These are phyloP conservation scores for Montipora sp. DNA, from an alignment of 64 coral and sea anemone genomes.

Conservation along the genomic window DNA sequence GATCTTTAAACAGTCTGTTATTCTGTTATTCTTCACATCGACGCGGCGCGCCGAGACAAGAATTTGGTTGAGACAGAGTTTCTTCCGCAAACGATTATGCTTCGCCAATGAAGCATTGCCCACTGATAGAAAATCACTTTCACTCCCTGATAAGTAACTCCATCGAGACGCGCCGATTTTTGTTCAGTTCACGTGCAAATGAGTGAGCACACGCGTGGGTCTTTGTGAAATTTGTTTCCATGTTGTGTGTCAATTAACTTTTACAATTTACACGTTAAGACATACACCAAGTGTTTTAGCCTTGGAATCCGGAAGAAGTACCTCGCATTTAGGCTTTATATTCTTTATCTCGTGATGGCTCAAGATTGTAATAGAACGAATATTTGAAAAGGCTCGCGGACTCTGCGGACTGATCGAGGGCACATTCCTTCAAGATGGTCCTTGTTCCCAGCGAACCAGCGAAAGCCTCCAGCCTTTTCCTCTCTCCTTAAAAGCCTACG, in stretches of 20 bases:
- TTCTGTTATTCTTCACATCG: background rate
- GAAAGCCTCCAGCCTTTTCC: too few species aligned
- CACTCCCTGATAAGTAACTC: background rate
- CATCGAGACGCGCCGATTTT: background rate
- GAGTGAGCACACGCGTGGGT: background rate
- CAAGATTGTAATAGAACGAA: too few species aligned
- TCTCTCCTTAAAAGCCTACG: too few species aligned
- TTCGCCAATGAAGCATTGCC: background rate
- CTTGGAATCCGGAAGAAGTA: too few species aligned
- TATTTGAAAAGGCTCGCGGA: too few species aligned
- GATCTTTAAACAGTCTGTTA: background rate
- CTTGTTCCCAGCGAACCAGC: too few species aligned
- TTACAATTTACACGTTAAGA: background rate
- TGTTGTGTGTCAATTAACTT: background rate
- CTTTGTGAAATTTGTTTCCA: background rate
- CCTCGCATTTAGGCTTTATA: too few species aligned
- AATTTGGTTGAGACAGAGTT: background rate
- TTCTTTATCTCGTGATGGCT: too few species aligned
- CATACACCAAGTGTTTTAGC: background rate
- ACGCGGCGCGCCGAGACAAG: conserved; percentile 1
- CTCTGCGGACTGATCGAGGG: too few species aligned
- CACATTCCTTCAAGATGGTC: too few species aligned
- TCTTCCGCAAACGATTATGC: background rate
- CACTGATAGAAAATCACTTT: background rate
- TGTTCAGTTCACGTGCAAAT: background rate